phyloP scores from a whole-genome alignment of 2,797 vertebrate genomes.

The Sebastiscus tertius region DNA sequence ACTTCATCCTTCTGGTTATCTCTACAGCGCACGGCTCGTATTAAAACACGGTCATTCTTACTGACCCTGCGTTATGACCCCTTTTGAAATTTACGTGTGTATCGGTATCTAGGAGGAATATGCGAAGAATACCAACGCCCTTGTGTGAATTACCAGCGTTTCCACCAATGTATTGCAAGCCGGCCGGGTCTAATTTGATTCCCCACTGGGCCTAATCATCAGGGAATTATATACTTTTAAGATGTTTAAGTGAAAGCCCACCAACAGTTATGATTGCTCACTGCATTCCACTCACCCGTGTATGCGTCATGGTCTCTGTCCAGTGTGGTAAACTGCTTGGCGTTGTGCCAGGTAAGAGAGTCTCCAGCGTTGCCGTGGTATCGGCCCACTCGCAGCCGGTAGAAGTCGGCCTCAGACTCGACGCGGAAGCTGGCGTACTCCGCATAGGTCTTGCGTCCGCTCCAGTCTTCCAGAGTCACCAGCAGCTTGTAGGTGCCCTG shows the following conservation, averaged over 20 bases:
- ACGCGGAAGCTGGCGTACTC: constrained; percentile 91
- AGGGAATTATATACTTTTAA: neutral
- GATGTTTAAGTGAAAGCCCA: neutral
- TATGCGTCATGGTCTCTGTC: constrained; percentile 92
- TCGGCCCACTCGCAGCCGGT: constrained; percentile 86
- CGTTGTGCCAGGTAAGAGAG: constrained; percentile 92
- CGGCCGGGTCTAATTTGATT: too few relatives aligned
- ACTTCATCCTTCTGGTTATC: too few relatives aligned
- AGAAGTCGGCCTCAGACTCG: constrained; percentile 87
- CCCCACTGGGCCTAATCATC: too few relatives aligned
- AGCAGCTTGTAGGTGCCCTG: constrained; percentile 92
- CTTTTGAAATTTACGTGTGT: too few relatives aligned
- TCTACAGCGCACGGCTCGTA: too few relatives aligned
- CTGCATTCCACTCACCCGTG: constrained; percentile 78
- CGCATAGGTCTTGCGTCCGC: constrained; percentile 89
- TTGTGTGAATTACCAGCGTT: too few relatives aligned
- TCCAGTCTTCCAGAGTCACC: constrained; percentile 92
- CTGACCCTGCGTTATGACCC: too few relatives aligned
- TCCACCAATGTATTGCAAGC: too few relatives aligned
- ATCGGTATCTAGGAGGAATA: too few relatives aligned
- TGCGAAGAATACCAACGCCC: too few relatives aligned
- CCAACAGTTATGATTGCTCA: neutral
- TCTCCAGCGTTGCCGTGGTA: constrained; percentile 91
- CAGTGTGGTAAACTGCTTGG: constrained; percentile 91
- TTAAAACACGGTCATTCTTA: too few relatives aligned